These are phyloP conservation scores for Tapera naevia DNA, from an alignment of 2,797 vertebrate genomes.

Conservation along the genomic window DNA sequence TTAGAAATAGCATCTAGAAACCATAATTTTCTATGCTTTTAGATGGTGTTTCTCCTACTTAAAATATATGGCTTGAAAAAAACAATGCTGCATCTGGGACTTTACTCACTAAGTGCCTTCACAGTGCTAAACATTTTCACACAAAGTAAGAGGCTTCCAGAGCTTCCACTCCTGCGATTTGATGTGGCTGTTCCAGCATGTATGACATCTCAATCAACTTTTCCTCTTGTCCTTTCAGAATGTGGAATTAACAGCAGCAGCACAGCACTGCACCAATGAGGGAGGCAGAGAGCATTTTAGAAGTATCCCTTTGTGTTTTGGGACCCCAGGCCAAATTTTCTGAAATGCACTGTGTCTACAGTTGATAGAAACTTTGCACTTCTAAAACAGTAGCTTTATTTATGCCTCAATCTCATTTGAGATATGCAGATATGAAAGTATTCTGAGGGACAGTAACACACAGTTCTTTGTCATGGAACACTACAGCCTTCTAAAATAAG, in stretches of 20 bases:
- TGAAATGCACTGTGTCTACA: neutral
- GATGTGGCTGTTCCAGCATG: fast-evolving
- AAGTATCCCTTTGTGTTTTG: neutral
- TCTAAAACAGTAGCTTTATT: neutral
- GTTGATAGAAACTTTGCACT: neutral
- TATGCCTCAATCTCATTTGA: neutral
- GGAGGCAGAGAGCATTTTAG: neutral
- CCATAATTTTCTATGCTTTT: neutral
- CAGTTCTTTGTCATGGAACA: neutral
- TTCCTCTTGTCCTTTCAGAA: neutral
- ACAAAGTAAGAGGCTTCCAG: fast-evolving
- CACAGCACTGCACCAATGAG: neutral
- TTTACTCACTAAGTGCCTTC: neutral
- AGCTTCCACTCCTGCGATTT: neutral
- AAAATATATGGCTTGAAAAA: neutral
- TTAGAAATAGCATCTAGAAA: neutral
- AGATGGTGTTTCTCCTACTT: neutral
- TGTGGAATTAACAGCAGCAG: neutral
- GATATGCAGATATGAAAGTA: neutral
- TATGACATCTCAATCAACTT: fast-evolving
- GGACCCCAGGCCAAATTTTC: neutral
- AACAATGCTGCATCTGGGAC: fast-evolving
- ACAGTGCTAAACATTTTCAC: neutral
- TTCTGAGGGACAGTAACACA: neutral
- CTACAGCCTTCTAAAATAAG: neutral